phyloP scores from a whole-genome alignment of 2,888 invertebrate species.

The Luperina nickerlii region DNA sequence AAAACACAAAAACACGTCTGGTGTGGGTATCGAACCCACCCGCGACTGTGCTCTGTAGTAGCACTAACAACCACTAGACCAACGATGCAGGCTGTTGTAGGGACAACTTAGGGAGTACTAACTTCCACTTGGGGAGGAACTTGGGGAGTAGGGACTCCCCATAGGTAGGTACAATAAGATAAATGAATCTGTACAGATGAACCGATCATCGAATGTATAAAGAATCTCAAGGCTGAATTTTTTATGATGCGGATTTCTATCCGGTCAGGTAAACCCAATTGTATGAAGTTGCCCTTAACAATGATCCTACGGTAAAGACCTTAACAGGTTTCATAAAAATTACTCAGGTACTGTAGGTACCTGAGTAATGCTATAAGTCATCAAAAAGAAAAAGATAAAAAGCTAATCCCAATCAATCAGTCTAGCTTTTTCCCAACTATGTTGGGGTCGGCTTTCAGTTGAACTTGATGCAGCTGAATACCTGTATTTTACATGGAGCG shows the following conservation, averaged over 20 bases:
- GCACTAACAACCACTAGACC: neutral
- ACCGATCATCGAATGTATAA: neutral
- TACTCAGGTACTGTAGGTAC: too few species aligned
- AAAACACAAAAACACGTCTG: neutral
- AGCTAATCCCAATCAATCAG: neutral
- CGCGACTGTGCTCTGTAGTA: too few species aligned
- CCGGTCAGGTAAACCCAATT: neutral
- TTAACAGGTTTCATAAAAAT: neutral
- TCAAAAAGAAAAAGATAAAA: neutral
- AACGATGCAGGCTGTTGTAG: neutral
- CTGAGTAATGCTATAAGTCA: neutral
- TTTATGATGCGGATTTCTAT: constrained; percentile 11
- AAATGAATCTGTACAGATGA: neutral
- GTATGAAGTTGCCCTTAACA: neutral
- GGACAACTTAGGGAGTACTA: too few species aligned
- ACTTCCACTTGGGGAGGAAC: too few species aligned
- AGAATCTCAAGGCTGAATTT: constrained; percentile 28
- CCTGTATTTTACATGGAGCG: too few species aligned
- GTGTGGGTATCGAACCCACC: too few species aligned
- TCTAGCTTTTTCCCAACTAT: too few species aligned
- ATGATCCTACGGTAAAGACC: neutral
- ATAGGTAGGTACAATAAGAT: neutral
- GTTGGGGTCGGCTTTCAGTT: too few species aligned
- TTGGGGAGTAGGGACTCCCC: too few species aligned
- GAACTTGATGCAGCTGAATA: too few species aligned